These are phyloP conservation scores for Myotis findleyi DNA, from an alignment of 2,797 vertebrate species.

Conservation along the genomic window DNA sequence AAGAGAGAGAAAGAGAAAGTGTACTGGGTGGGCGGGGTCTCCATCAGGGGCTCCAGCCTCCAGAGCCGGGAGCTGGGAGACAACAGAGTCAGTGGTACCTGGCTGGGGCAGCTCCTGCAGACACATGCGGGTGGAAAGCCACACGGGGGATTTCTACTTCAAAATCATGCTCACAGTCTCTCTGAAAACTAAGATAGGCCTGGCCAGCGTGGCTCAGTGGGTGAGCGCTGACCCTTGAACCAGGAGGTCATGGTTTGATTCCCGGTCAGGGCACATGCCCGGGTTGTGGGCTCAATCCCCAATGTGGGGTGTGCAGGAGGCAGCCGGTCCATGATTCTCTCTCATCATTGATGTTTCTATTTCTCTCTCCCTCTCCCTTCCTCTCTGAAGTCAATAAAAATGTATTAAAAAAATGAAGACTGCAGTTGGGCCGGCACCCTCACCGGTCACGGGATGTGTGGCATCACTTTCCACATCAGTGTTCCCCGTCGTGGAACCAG, in stretches of 20 bases:
- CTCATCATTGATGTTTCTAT: no score
- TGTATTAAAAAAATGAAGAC: background rate
- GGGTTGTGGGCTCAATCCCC: no score
- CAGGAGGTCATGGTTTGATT: no score
- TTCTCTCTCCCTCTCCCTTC: no score
- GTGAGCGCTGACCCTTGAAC: no score
- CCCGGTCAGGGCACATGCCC: no score
- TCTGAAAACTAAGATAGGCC: background rate
- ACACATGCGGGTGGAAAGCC: background rate
- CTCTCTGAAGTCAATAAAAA: no score
- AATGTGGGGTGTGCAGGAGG: no score
- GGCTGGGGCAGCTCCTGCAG: background rate
- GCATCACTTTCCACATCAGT: background rate
- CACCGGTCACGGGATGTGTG: background rate
- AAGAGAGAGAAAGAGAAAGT: no score
- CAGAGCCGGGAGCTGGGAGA: background rate
- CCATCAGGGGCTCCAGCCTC: background rate
- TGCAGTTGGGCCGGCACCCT: background rate
- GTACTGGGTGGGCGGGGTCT: background rate
- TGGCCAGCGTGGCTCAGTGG: no score
- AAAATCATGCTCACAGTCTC: background rate
- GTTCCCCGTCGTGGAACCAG: background rate
- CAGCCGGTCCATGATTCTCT: no score
- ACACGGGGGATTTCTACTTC: background rate
- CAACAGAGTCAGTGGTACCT: background rate